Conservation (phyloP, 1,140 invertebrate genomes). For the Orchestia grillus region DNA sequence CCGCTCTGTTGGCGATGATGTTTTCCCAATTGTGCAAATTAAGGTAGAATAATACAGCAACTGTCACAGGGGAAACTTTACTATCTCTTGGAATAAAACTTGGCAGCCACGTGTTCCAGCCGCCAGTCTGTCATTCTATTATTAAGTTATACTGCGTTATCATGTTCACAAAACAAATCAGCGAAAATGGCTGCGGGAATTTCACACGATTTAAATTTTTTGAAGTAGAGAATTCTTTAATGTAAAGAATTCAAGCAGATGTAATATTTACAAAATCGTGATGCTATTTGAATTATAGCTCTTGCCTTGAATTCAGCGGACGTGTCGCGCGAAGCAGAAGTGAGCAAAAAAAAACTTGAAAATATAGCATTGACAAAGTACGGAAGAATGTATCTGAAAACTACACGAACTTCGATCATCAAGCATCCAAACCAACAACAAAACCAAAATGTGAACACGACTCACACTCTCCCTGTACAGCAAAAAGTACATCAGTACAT, state of each 20-base stretch:
- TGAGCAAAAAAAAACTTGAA: neutral
- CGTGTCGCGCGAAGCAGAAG: neutral
- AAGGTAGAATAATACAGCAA: neutral
- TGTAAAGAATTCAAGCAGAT: neutral
- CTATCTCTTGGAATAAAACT: neutral
- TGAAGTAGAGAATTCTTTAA: neutral
- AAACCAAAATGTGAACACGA: neutral
- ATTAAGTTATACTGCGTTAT: neutral
- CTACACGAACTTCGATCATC: neutral
- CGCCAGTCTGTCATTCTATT: neutral
- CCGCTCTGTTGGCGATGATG: neutral
- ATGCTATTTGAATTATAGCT: neutral
- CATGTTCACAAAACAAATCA: neutral
- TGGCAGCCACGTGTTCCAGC: neutral
- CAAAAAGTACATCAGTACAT: neutral
- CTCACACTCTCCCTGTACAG: neutral
- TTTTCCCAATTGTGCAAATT: neutral
- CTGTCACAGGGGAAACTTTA: neutral
- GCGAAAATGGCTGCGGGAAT: neutral
- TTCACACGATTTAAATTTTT: neutral
- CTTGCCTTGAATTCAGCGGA: neutral
- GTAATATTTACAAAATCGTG: neutral
- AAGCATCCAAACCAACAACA: neutral
- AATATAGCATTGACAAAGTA: neutral
- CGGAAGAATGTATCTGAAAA: neutral